Conservation (phyloP, 2,888 invertebrate genomes). For the Scaeva pyrastri region DNA sequence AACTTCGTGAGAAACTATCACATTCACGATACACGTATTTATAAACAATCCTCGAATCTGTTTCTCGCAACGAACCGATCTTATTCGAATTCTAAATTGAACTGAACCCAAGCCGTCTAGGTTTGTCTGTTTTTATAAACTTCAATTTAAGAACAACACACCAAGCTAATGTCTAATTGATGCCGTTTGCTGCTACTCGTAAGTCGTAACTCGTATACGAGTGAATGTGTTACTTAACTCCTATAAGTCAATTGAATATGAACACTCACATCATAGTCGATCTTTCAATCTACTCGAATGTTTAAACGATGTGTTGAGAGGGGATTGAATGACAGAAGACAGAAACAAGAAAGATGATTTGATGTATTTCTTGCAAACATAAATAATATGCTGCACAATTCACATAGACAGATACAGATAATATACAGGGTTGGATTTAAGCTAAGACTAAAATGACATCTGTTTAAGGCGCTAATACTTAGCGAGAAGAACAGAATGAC, state of each 20-base stretch:
- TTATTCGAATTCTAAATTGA: constrained; percentile 30
- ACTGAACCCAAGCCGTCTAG: constrained; percentile 53
- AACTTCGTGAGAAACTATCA: not conserved
- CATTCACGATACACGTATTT: not conserved
- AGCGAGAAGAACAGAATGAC: too few species aligned
- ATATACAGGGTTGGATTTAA: not conserved
- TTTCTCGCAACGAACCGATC: constrained; percentile 34
- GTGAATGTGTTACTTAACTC: constrained; percentile 30
- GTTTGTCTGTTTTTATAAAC: constrained; percentile 51
- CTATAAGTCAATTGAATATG: constrained; percentile 3
- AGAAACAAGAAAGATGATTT: not conserved
- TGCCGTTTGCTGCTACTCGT: not conserved
- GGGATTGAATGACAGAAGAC: constrained; percentile 9
- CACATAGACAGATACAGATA: not conserved
- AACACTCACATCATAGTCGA: constrained; percentile 33
- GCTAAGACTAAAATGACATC: too few species aligned
- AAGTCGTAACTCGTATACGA: constrained; percentile 4
- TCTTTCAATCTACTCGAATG: constrained; percentile 33
- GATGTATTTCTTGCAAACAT: not conserved
- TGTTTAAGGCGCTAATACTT: not conserved
- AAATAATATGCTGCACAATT: not conserved
- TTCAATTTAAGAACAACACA: constrained; percentile 22
- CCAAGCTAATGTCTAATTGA: not conserved
- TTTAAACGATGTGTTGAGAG: not conserved
- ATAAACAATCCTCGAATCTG: not conserved